Conservation (phyloP, 1,140 invertebrate species). For the Andricus grossulariae region DNA sequence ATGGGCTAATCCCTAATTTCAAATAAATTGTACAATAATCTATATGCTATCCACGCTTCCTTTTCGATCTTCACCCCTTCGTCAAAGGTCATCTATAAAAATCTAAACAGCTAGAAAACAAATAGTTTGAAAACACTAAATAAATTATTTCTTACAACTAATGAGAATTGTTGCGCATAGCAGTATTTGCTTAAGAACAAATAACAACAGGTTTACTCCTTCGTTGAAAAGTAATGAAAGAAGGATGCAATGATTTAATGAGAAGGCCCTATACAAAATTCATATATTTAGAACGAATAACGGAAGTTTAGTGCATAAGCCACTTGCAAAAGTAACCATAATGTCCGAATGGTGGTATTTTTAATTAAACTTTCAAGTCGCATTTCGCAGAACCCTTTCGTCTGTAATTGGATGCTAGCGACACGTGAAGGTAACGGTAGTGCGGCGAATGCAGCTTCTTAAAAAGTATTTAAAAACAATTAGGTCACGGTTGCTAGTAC, state of each 20-base stretch:
- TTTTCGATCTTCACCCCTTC: too few species aligned
- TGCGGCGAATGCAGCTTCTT: conserved; percentile 17
- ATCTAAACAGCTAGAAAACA: too few species aligned
- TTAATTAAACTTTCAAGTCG: conserved; percentile 14
- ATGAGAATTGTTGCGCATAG: neutral
- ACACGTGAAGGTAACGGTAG: conserved; percentile 10
- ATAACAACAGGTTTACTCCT: neutral
- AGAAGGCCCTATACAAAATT: neutral
- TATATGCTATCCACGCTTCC: too few species aligned
- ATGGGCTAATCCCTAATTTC: too few species aligned
- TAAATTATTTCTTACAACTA: neutral
- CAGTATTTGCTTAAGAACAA: too few species aligned
- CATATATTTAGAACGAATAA: neutral
- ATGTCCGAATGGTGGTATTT: neutral
- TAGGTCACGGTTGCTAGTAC: neutral
- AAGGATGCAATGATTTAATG: neutral
- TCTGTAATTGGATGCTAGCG: conserved; percentile 13
- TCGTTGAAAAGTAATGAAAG: neutral
- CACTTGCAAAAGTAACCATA: conserved; percentile 10
- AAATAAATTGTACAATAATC: too few species aligned
- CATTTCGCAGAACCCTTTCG: neutral
- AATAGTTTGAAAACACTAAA: too few species aligned
- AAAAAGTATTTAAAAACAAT: conserved; percentile 12
- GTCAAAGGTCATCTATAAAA: too few species aligned
- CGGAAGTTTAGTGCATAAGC: neutral